Evolutionary conservation across 2,888 invertebrate species (phyloP).

Genomic region (Sinotaia quadrata): DNA sequence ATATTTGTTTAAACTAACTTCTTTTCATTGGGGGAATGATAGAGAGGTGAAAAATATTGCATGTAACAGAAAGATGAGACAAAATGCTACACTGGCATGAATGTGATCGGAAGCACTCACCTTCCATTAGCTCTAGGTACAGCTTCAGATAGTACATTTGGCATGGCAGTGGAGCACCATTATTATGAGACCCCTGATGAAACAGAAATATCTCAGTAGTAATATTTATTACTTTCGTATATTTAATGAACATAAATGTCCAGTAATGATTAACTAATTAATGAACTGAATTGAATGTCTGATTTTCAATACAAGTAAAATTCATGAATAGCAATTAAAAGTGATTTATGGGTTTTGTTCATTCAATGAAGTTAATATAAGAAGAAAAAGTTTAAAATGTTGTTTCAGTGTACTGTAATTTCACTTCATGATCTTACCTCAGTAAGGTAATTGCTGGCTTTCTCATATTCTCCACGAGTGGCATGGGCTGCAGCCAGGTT

Average conservation of each 20-base stretch:
- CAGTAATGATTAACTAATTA: too few relatives aligned
- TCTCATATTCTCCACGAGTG: constrained; percentile 82
- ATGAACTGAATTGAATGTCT: too few relatives aligned
- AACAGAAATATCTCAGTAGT: background rate
- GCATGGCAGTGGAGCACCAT: constrained; percentile 65
- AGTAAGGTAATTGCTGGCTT: constrained; percentile 73
- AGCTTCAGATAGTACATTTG: constrained; percentile 69
- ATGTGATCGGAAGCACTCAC: too few relatives aligned
- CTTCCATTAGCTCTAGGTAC: constrained; percentile 70
- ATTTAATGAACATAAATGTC: too few relatives aligned
- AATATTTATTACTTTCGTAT: too few relatives aligned
- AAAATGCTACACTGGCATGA: too few relatives aligned
- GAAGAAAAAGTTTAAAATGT: background rate
- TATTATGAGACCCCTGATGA: constrained; percentile 64
- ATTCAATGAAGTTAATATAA: background rate
- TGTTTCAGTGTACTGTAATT: background rate
- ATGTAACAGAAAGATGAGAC: too few relatives aligned
- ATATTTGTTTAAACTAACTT: too few relatives aligned
- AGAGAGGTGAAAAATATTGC: too few relatives aligned
- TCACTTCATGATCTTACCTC: constrained; percentile 49
- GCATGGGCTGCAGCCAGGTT: constrained; percentile 85
- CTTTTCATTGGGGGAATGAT: too few relatives aligned
- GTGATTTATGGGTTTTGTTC: background rate
- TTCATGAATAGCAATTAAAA: too few relatives aligned
- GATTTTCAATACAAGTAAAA: too few relatives aligned